Evolutionary conservation across 2,888 invertebrate genomes (phyloP).

Genomic region (Drosophila lacicola): DNA sequence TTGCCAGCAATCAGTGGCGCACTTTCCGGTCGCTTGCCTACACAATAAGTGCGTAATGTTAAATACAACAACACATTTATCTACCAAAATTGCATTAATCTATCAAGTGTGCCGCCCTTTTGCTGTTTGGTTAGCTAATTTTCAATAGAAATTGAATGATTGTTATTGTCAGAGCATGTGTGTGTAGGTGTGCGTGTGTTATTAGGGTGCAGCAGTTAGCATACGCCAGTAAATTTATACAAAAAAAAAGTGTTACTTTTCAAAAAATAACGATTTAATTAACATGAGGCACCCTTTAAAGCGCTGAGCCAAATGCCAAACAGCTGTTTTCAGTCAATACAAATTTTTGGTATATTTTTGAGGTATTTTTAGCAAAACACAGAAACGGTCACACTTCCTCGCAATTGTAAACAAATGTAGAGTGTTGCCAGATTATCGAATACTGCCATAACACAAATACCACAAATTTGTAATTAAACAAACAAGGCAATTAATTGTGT

Average conservation of each 20-base stretch:
- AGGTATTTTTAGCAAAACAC: slow-evolving; percentile 10
- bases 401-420: slow-evolving; percentile 48
- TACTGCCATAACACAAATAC: slow-evolving; percentile 6
- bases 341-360: neutral
- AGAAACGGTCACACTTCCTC: slow-evolving; percentile 32
- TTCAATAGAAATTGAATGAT: slow-evolving; percentile 54
- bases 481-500: slow-evolving; percentile 2
- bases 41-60: slow-evolving; percentile 30
- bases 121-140: slow-evolving; percentile 60
- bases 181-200: neutral
- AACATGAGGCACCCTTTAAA: slow-evolving; percentile 3
- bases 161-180: slow-evolving; percentile 13
- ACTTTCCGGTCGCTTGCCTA: slow-evolving; percentile 44
- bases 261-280: slow-evolving; percentile 9
- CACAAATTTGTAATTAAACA: slow-evolving; percentile 2
- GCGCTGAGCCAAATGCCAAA: neutral
- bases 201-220: neutral
- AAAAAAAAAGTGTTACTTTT: slow-evolving; percentile 15
- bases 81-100: slow-evolving; percentile 70
- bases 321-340: slow-evolving; percentile 38
- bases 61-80: slow-evolving; percentile 43
- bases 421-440: slow-evolving; percentile 37
- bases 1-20: slow-evolving; percentile 69
- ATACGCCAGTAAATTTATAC: neutral
- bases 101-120: slow-evolving; percentile 64